Conservation (phyloP, 64 coral and sea anemone genomes). For the Astreopora myriophthalma region DNA sequence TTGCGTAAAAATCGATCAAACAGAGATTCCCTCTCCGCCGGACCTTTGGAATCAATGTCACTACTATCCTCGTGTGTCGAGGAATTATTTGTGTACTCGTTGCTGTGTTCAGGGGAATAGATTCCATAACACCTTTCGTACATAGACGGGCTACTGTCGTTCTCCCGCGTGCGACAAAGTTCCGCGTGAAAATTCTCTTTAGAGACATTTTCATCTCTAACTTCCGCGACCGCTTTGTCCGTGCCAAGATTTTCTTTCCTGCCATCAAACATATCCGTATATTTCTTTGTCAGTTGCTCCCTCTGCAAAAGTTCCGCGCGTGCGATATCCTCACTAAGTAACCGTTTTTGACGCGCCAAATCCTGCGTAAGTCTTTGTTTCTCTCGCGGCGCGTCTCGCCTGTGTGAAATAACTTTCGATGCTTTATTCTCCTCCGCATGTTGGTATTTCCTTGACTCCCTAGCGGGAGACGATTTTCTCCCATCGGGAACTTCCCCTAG, state of each 20-base stretch:
- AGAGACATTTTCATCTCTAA: slow-evolving; percentile 21
- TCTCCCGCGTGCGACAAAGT: neutral
- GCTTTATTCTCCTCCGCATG: slow-evolving; percentile 37
- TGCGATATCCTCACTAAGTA: slow-evolving; percentile 92
- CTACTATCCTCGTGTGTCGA: neutral
- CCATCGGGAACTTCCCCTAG: slow-evolving; percentile 35
- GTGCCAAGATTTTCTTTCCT: slow-evolving; percentile 45
- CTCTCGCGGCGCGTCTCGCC: slow-evolving; percentile 84
- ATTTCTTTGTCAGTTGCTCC: slow-evolving; percentile 77
- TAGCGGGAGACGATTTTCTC: neutral
- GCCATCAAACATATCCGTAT: slow-evolving; percentile 27
- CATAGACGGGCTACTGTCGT: slow-evolving; percentile 64
- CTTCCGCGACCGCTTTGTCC: slow-evolving; percentile 8
- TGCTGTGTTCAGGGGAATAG: slow-evolving; percentile 42
- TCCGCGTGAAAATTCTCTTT: slow-evolving; percentile 51
- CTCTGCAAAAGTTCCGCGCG: slow-evolving; percentile 78
- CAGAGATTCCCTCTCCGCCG: slow-evolving; percentile 61
- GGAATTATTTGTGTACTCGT: neutral
- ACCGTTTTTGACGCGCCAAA: slow-evolving; percentile 86
- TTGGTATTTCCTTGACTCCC: slow-evolving; percentile 22
- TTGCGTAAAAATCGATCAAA: slow-evolving; percentile 77
- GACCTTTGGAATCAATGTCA: slow-evolving; percentile 17
- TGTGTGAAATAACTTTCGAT: slow-evolving; percentile 64
- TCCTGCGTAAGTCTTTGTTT: slow-evolving; percentile 94
- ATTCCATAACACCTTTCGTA: slow-evolving; percentile 89